These are phyloP conservation scores for Platycheirus rosarum DNA, from an alignment of 2,888 invertebrate species.

Conservation along the genomic window DNA sequence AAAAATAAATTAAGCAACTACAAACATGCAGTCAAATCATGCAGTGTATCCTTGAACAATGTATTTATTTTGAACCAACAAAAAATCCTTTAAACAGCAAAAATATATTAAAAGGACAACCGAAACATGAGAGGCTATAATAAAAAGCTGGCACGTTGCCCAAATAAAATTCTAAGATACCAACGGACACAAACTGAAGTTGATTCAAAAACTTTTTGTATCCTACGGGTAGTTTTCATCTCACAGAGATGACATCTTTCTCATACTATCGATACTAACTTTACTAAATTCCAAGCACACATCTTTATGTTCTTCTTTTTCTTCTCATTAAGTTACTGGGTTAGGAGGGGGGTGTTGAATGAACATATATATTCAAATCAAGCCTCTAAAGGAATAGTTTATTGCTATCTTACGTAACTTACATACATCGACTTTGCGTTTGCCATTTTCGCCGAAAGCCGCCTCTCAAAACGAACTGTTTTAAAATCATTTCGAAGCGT, in stretches of 20 bases:
- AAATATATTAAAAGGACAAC: not conserved
- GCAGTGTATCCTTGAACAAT: slow-evolving; percentile 30
- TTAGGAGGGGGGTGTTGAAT: not conserved
- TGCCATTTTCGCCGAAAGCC: not conserved
- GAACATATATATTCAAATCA: too few species aligned
- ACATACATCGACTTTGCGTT: slow-evolving; percentile 20
- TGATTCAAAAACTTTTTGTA: slow-evolving; percentile 9
- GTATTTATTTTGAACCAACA: not conserved
- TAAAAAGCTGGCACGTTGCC: slow-evolving; percentile 12
- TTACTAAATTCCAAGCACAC: slow-evolving; percentile 27
- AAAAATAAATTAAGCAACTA: too few species aligned
- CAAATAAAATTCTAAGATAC: slow-evolving; percentile 7
- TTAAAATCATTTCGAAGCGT: slow-evolving; percentile 19
- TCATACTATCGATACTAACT: not conserved
- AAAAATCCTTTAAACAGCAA: not conserved
- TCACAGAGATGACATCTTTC: slow-evolving; percentile 6
- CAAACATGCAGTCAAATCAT: slow-evolving; percentile 11
- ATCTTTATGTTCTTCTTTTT: too few species aligned
- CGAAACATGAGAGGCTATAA: not conserved
- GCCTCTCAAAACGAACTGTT: not conserved
- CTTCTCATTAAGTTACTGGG: too few species aligned
- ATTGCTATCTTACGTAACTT: slow-evolving; percentile 17
- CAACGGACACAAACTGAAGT: not conserved
- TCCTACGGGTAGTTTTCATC: not conserved
- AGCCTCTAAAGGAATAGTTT: slow-evolving; percentile 1